Evolutionary conservation across 2,113 vertebrate genomes (phyloP).

Genomic region (Leucosticte australis): DNA sequence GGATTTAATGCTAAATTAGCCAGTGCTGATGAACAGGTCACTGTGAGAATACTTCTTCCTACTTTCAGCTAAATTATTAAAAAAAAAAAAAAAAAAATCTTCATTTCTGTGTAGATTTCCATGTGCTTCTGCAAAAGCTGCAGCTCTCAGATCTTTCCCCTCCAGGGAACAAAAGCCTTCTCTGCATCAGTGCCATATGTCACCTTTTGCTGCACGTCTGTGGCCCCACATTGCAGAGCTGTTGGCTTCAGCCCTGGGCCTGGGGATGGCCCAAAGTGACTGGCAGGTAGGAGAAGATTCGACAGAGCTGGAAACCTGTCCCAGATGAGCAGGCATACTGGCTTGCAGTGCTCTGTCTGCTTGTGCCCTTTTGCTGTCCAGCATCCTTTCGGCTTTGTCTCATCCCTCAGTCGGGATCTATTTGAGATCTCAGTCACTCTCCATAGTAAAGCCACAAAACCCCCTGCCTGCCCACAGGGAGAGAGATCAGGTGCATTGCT

Average conservation of each 20-base stretch:
- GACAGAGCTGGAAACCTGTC: neutral
- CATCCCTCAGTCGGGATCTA: neutral
- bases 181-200: neutral
- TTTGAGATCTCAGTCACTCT: neutral
- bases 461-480: neutral
- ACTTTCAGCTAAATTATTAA: neutral
- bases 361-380: neutral
- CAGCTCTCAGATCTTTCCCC: neutral
- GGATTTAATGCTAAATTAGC: slow-evolving; percentile 75
- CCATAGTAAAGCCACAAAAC: neutral
- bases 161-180: neutral
- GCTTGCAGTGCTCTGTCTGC: neutral
- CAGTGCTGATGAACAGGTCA: slow-evolving; percentile 76
- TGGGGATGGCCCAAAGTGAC: neutral
- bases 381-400: neutral
- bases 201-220: neutral
- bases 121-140: neutral
- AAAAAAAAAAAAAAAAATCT: neutral
- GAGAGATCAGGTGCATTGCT: neutral
- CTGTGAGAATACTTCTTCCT: slow-evolving; percentile 71
- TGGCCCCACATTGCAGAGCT: neutral
- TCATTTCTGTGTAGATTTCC: neutral
- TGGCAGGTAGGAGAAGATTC: neutral
- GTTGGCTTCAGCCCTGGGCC: neutral
- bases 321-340: neutral